Percentiles rank a stretch among this genome's conserved stretches.
These are phyloP conservation scores for Hypothenemus hampei DNA, from an alignment of 1,140 invertebrate genomes.

Conservation along the genomic window DNA sequence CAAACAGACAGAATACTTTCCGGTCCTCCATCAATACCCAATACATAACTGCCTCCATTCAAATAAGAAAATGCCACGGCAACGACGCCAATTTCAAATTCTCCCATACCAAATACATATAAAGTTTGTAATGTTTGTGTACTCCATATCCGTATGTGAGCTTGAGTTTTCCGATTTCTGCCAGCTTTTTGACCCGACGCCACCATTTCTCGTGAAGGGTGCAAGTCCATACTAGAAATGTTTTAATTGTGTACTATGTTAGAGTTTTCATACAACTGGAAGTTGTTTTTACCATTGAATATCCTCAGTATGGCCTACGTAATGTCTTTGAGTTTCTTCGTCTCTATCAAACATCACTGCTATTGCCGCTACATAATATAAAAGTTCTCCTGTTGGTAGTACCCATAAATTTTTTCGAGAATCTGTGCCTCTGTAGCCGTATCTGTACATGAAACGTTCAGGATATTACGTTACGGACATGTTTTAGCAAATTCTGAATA, in stretches of 20 bases:
- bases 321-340: slow-evolving; percentile 87
- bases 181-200: slow-evolving; percentile 85
- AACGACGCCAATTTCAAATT: slow-evolving; percentile 84
- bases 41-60: slow-evolving; percentile 81
- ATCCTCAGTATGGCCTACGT: slow-evolving; percentile 90
- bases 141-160: slow-evolving; percentile 92
- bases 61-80: slow-evolving; percentile 86
- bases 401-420: slow-evolving; percentile 85
- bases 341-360: slow-evolving; percentile 87
- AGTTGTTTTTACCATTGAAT: slow-evolving; percentile 73
- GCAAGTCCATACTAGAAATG: slow-evolving; percentile 74
- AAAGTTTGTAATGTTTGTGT: slow-evolving; percentile 86
- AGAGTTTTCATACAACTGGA: no score
- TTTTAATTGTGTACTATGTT: no score
- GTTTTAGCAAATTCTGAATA: no score
- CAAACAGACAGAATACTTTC: slow-evolving; percentile 83
- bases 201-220: slow-evolving; percentile 84
- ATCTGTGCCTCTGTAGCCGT: slow-evolving; percentile 88
- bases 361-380: slow-evolving; percentile 89
- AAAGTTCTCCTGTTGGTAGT: slow-evolving; percentile 83
- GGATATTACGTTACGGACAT: no score
- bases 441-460: no score
- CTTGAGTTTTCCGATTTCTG: slow-evolving; percentile 75
- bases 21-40: slow-evolving; percentile 77
- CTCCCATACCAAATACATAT: slow-evolving; percentile 87